Evolutionary conservation across 23 tunicate genomes (phyloP).

Genomic region (Halocynthia roretzi): DNA sequence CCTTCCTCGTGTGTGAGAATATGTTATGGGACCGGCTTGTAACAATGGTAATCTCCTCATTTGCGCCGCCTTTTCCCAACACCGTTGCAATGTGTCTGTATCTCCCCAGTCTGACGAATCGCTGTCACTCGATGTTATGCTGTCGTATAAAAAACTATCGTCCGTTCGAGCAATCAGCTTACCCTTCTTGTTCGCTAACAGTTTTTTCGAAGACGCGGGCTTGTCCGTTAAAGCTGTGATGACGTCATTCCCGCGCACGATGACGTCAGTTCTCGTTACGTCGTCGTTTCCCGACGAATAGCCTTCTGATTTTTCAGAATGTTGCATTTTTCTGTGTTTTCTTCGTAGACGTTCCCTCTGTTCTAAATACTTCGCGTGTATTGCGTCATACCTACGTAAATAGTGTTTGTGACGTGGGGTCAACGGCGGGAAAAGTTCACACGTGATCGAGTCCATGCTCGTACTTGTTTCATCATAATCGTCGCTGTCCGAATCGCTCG

Average conservation of each 20-base stretch:
- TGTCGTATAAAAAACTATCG: constrained; percentile 14
- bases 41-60: constrained; percentile 2
- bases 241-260: not conserved
- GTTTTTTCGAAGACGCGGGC: not conserved
- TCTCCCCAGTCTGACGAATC: constrained; percentile 25
- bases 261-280: not conserved
- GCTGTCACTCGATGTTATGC: constrained; percentile 11
- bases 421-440: constrained; percentile 26
- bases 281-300: constrained; percentile 19
- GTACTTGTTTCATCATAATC: constrained; percentile 15
- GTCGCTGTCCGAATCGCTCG: constrained; percentile 18
- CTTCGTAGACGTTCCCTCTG: not conserved
- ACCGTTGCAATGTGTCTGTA: constrained; percentile 11
- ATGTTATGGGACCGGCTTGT: constrained; percentile 6
- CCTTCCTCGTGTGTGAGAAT: constrained; percentile 12
- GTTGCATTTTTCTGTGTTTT: not conserved
- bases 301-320: constrained; percentile 25
- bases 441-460: constrained; percentile 28
- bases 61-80: constrained; percentile 21
- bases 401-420: constrained; percentile 29
- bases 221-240: not conserved
- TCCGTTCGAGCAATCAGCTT: not conserved
- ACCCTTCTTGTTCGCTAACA: not conserved
- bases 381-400: constrained; percentile 23
- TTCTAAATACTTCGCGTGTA: constrained; percentile 14